Evolutionary conservation across 1,140 invertebrate species (phyloP), one percentile per base, ranked within the genome.

Genomic region (Leguminivora glycinivorella): DNA sequence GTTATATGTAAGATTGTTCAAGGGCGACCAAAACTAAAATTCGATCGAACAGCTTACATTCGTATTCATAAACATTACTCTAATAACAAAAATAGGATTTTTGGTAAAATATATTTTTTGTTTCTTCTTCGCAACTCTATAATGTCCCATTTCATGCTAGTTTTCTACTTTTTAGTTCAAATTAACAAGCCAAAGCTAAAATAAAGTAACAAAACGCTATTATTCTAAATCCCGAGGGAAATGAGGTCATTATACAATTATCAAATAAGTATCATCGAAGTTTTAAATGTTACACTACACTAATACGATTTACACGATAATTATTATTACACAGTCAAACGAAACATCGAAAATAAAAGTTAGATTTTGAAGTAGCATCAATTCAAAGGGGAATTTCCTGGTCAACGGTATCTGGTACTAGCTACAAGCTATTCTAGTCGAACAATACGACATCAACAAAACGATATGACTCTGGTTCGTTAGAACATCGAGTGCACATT

Each of bases 41-140:
- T 71, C 81, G 80, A 83, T 78, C 81, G 84, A 78, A 73, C 66
- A 83, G 80, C 81, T 87, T 85, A 85, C 63, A 71, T 79, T 84
- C 76, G 82, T 75, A 85, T 77, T 80, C 75, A 82, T 83, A 80
- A 85, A 87, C 81, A 84, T 82, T 87, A 87, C 70, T 81, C 81
- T 87, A 87, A 85, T 88, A 88, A 90, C 82, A 90, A 90, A 89
- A 90, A 88, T 90, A 90, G 78, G 81, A 76, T 83, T 82, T 83
- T 90, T 87, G 83, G 82, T 85, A 82, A 86, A 90, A 88, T 87
- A 82, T 80, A 80, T 84, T 80, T 79, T 72, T 83, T 70, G 73
- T 75, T 80, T 81, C 75, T 87, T 85, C 87, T 81, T 77, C 77
- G 77, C 87, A 81, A 78, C 75, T 63, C 74, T 75, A 78, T 84